Evolutionary conservation across 2,113 vertebrate genomes (phyloP).

Genomic region (Craseonycteris thonglongyai): DNA sequence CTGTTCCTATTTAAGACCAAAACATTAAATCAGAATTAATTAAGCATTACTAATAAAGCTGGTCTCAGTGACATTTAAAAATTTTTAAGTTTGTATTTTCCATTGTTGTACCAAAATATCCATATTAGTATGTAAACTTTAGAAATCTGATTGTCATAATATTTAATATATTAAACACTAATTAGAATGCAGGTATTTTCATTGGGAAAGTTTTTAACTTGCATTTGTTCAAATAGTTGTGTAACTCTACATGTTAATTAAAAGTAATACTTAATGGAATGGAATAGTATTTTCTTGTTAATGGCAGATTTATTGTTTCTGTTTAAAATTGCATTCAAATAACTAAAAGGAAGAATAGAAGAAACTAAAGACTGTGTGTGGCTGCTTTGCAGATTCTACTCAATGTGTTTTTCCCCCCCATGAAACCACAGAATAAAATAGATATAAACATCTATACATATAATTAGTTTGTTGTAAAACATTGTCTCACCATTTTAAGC

Average conservation of each 20-base stretch:
- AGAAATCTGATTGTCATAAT: neutral
- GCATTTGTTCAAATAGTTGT: neutral
- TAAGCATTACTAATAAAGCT: conserved; percentile 17
- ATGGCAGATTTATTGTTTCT: neutral
- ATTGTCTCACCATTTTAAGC: neutral
- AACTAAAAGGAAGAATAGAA: neutral
- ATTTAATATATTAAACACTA: conserved; percentile 5
- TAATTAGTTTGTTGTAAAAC: neutral
- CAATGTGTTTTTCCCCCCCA: neutral
- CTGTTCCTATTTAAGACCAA: conserved; percentile 12
- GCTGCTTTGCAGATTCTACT: neutral
- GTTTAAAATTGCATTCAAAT: neutral
- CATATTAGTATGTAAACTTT: conserved; percentile 2
- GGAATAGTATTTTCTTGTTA: neutral
- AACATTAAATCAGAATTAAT: conserved; percentile 17
- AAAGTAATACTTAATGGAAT: neutral
- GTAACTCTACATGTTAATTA: neutral
- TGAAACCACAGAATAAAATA: neutral
- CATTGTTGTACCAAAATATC: neutral
- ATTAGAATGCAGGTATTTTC: neutral
- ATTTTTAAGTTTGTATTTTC: conserved; percentile 39
- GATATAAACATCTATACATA: neutral
- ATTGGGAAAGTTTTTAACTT: conserved; percentile 21
- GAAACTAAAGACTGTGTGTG: neutral
- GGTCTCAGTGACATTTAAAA: neutral